Evolutionary conservation across 2,113 vertebrate genomes (phyloP).

Genomic region (Cacatua alba): DNA sequence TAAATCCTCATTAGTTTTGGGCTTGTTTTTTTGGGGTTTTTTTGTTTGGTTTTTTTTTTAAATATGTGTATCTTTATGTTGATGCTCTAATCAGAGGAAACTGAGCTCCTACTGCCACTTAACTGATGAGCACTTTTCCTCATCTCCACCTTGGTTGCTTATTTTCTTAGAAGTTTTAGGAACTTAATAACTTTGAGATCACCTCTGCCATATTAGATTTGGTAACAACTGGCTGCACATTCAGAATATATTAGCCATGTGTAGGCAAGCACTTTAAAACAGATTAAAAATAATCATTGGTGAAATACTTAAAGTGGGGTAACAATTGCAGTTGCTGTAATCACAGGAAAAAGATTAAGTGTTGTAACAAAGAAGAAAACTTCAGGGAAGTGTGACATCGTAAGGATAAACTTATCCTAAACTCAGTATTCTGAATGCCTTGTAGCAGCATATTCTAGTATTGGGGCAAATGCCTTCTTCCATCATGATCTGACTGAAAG

Average conservation of each 20-base stretch:
- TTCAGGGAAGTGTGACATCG: not conserved
- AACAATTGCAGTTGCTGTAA: not conserved
- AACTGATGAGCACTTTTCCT: not conserved
- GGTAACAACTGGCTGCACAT: not conserved
- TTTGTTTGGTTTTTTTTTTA: too few species aligned
- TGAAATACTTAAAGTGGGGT: not conserved
- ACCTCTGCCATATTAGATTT: not conserved
- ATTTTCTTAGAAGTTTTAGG: not conserved
- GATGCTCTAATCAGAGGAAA: not conserved
- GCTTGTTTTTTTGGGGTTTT: not conserved
- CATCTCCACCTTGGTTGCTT: not conserved
- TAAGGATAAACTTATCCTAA: not conserved
- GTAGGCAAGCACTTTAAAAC: not conserved
- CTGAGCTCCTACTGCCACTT: not conserved
- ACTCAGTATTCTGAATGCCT: not conserved
- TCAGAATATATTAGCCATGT: not conserved
- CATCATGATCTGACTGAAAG: not conserved
- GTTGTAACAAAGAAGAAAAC: not conserved
- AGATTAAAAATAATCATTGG: not conserved
- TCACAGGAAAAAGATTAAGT: not conserved
- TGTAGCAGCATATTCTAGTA: not conserved
- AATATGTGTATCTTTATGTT: not conserved
- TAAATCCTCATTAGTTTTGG: not conserved
- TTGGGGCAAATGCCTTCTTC: not conserved
- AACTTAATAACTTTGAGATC: not conserved